A percentile compares a stretch with the other conserved stretches of the same genome.
Conservation (phyloP, 2,797 vertebrate species). For the Onychomys torridus region DNA sequence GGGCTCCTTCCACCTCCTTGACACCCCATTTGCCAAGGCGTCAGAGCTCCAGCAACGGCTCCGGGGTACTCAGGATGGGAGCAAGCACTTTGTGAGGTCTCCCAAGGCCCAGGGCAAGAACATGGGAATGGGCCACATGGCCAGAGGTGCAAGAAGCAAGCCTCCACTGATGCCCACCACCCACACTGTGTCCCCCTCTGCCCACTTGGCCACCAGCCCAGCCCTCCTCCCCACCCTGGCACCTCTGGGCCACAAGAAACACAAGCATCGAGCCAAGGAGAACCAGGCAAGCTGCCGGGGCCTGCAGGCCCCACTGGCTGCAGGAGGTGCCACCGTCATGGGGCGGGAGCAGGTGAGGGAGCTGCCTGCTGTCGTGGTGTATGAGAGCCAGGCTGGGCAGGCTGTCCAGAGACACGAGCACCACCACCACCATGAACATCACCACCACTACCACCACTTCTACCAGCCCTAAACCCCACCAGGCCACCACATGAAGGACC, state of each 20-base stretch:
- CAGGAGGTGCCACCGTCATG: constrained; percentile 86
- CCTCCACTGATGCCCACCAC: constrained; percentile 84
- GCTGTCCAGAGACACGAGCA: constrained; percentile 98
- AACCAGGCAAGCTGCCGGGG: constrained; percentile 91
- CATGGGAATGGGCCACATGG: constrained; percentile 86
- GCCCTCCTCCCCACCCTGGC: constrained; percentile 92
- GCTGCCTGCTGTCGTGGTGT: constrained; percentile 94
- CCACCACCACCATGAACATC: constrained; percentile 98
- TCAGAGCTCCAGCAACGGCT: constrained; percentile 90
- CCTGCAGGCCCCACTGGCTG: constrained; percentile 85
- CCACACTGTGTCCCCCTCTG: constrained; percentile 88
- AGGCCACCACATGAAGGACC: constrained; percentile 83
- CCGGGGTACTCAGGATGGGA: constrained; percentile 87
- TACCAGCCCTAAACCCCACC: constrained; percentile 94
- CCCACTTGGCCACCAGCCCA: constrained; percentile 88
- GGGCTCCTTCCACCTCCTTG: constrained; percentile 85
- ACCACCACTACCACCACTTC: constrained; percentile 99
- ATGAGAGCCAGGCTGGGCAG: constrained; percentile 94
- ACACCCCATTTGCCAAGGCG: constrained; percentile 87
- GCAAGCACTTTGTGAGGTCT: constrained; percentile 90
- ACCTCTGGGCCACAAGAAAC: constrained; percentile 94
- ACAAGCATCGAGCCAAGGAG: constrained; percentile 96
- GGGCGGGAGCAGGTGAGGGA: constrained; percentile 95
- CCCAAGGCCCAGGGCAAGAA: constrained; percentile 94
- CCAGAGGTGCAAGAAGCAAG: constrained; percentile 92